These are phyloP conservation scores for Platanista minor DNA, from an alignment of 2,113 vertebrate species.

Conservation along the genomic window DNA sequence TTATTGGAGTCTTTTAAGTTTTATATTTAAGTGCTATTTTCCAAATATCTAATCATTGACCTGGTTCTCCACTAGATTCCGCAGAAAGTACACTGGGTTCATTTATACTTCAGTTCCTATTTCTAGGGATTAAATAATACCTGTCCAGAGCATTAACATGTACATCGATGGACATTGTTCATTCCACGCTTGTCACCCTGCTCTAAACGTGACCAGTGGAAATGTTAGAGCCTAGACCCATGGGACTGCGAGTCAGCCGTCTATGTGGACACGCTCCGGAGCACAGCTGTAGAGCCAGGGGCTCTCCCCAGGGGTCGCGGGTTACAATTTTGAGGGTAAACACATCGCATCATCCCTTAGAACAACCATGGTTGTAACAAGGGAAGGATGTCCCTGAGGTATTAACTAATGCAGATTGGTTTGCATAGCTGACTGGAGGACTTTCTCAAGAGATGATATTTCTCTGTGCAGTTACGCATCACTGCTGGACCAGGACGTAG, in stretches of 20 bases:
- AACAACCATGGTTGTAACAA: neutral
- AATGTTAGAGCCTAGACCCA: neutral
- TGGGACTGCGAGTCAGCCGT: neutral
- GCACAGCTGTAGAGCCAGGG: neutral
- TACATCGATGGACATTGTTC: neutral
- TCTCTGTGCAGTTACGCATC: neutral
- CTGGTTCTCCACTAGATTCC: neutral
- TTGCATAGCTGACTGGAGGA: neutral
- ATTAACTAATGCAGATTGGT: neutral
- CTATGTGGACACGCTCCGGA: neutral
- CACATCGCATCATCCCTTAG: neutral
- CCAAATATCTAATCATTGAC: neutral
- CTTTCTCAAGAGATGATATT: neutral
- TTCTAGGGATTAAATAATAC: neutral
- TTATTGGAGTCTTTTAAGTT: neutral
- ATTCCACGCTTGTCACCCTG: neutral
- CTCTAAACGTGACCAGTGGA: neutral
- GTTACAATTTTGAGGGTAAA: no score
- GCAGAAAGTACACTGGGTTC: neutral
- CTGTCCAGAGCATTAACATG: neutral
- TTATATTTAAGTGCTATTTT: neutral
- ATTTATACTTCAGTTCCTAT: neutral
- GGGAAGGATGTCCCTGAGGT: neutral
- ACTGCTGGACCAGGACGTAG: neutral
- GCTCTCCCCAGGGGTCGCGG: neutral